Percentiles rank a stretch among this genome's conserved stretches.
Evolutionary conservation across 2,888 invertebrate genomes (phyloP).

Genomic region (Lycocerus yunnanus): DNA sequence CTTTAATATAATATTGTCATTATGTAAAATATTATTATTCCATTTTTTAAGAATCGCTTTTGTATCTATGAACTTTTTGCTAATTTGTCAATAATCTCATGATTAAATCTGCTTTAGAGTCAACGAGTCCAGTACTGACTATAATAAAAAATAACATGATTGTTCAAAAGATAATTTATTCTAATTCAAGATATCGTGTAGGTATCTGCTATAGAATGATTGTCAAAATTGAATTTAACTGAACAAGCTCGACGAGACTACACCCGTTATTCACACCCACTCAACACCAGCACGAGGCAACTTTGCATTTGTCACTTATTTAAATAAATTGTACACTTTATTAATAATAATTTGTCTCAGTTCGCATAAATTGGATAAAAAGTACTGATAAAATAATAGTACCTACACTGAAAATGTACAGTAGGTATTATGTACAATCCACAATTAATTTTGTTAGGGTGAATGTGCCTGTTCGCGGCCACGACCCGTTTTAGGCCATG

Average conservation of each 20-base stretch:
- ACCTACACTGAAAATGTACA: too few relatives aligned
- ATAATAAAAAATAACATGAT: neutral
- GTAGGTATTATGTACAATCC: too few relatives aligned
- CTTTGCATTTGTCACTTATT: neutral
- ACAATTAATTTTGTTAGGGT: too few relatives aligned
- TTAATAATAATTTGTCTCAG: neutral
- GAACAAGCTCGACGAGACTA: neutral
- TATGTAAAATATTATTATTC: too few relatives aligned
- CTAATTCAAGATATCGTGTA: neutral
- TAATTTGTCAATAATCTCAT: too few relatives aligned
- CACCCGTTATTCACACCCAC: neutral
- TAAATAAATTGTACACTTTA: neutral
- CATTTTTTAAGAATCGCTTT: too few relatives aligned
- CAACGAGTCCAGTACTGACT: neutral
- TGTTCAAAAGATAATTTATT: neutral
- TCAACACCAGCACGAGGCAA: neutral
- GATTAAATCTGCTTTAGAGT: too few relatives aligned
- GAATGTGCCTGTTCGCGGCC: too few relatives aligned
- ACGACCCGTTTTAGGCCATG: too few relatives aligned
- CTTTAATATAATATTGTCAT: too few relatives aligned
- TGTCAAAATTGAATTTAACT: neutral
- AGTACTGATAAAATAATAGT: neutral
- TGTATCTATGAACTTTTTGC: too few relatives aligned
- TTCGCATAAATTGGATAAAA: neutral
- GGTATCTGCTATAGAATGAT: neutral